Conservation (phyloP, 35 echinoderm and acorn worm species). For the Anneissia japonica region DNA sequence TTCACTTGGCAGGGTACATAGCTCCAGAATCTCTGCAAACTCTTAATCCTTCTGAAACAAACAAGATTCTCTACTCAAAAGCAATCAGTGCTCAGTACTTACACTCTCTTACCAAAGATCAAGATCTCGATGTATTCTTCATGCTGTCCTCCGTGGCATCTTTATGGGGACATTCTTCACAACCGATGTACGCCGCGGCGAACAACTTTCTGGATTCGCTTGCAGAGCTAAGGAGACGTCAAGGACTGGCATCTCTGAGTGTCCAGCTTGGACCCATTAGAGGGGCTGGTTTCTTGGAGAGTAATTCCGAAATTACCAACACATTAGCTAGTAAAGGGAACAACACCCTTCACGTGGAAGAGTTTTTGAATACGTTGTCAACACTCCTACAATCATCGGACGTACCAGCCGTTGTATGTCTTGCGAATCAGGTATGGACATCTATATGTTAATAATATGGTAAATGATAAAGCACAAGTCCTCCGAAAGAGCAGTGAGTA, state of each 20-base stretch:
- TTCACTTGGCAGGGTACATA: constrained; percentile 40
- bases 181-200: constrained; percentile 21
- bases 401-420: constrained; percentile 44
- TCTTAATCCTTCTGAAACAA: not conserved
- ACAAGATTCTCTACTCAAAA: constrained; percentile 17
- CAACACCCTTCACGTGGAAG: constrained; percentile 54
- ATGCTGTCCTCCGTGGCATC: constrained; percentile 38
- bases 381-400: constrained; percentile 41
- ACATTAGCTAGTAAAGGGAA: constrained; percentile 25
- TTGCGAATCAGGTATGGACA: constrained; percentile 59
- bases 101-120: constrained; percentile 33
- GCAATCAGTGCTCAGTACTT: constrained; percentile 23
- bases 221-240: constrained; percentile 22
- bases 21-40: constrained; percentile 15
- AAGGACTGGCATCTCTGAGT: constrained; percentile 49
- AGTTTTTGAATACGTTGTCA: constrained; percentile 58
- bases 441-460: too few relatives aligned
- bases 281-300: constrained; percentile 41
- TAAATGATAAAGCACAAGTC: too few relatives aligned
- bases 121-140: constrained; percentile 56
- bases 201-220: constrained; percentile 36
- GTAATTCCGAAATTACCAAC: constrained; percentile 2
- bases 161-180: constrained; percentile 47
- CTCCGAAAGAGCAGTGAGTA: too few relatives aligned
- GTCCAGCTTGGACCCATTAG: constrained; percentile 52